phyloP scores from a whole-genome alignment of 92 coral and sea anemone species.

The Blastomussa wellsi region DNA sequence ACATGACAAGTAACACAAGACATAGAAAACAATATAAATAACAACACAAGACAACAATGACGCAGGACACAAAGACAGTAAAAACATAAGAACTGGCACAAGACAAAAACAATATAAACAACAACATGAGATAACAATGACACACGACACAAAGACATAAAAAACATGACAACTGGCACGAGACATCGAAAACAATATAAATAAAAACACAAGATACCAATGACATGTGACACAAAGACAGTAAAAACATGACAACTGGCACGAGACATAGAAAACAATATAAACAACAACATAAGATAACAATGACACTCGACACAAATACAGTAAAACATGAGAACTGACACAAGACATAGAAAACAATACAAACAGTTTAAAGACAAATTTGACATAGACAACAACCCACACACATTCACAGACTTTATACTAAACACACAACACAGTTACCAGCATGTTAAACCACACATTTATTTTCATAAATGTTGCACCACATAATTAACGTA shows the following conservation, averaged over 20 bases:
- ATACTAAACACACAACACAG: background rate
- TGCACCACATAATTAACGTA: background rate
- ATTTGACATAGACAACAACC: background rate
- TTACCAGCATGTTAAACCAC: background rate
- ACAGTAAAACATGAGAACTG: background rate
- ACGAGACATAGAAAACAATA: background rate
- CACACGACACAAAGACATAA: background rate
- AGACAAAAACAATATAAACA: background rate
- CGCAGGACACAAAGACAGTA: background rate
- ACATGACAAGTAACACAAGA: background rate
- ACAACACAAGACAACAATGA: background rate
- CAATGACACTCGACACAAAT: too few relatives aligned
- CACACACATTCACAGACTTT: constrained; percentile 1
- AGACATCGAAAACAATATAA: background rate
- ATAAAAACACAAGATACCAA: background rate
- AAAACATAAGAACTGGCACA: background rate
- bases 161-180: background rate
- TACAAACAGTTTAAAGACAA: too few relatives aligned
- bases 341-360: background rate
- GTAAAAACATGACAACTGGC: background rate
- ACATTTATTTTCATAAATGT: background rate
- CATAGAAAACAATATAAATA: background rate
- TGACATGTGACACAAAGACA: background rate
- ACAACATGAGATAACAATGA: background rate
- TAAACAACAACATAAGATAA: too few relatives aligned